Conservation (phyloP, 2,888 invertebrate genomes). For the Harpagoxenus sublaevis region DNA sequence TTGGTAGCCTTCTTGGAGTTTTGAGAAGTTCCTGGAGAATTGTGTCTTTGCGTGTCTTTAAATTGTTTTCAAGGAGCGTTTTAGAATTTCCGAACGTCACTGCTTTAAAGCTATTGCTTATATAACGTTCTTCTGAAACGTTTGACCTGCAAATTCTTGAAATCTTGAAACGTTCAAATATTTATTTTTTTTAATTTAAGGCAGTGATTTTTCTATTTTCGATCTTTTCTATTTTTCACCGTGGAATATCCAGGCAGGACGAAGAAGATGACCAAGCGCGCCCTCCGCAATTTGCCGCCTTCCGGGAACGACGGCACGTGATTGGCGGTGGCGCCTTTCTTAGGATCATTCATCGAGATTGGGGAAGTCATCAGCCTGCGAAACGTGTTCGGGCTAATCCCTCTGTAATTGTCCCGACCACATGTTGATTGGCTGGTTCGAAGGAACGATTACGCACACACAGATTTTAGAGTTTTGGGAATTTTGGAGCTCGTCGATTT, state of each 20-base stretch:
- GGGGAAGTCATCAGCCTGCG: conserved; percentile 63
- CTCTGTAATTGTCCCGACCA: conserved; percentile 52
- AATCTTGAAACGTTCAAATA: neutral
- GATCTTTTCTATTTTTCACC: neutral
- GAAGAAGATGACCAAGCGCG: conserved; percentile 13
- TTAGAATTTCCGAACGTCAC: neutral
- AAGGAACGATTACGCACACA: neutral
- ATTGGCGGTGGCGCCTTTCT: conserved; percentile 69
- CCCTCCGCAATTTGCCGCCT: conserved; percentile 48
- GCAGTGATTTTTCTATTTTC: neutral
- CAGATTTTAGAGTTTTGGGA: neutral
- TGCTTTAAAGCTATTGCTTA: neutral
- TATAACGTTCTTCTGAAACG: neutral
- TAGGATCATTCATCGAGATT: conserved; percentile 21
- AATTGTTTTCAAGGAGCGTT: neutral
- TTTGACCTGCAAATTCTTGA: neutral
- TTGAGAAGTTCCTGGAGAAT: neutral
- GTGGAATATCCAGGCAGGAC: neutral
- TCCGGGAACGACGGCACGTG: conserved; percentile 36
- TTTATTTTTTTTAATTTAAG: neutral
- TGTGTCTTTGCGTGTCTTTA: neutral
- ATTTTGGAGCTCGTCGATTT: neutral
- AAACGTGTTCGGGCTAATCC: conserved; percentile 55
- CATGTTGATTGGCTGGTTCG: conserved; percentile 7
- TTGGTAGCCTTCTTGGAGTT: neutral